These are phyloP conservation scores for Pachyramphus minor DNA, from an alignment of 2,113 vertebrate species.

Conservation along the genomic window DNA sequence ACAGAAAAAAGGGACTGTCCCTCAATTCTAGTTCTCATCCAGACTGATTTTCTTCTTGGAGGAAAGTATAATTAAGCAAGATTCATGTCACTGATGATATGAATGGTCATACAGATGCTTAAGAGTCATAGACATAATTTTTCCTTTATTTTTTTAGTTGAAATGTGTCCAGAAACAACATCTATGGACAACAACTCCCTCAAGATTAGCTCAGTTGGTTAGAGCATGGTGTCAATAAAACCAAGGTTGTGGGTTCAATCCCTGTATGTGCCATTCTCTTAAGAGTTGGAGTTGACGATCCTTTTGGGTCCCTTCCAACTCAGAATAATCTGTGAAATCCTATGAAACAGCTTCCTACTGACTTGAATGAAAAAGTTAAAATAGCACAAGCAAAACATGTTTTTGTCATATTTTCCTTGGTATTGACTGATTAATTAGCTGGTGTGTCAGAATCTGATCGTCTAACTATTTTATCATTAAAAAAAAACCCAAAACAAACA, in stretches of 20 bases:
- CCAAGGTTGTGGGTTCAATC: neutral
- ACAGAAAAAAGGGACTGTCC: neutral
- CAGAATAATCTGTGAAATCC: neutral
- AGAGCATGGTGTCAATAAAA: too few species aligned
- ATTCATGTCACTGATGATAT: neutral
- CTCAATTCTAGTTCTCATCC: neutral
- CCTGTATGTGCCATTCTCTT: neutral
- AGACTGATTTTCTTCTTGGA: neutral
- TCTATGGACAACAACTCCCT: neutral
- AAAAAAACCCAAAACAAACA: neutral
- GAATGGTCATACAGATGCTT: neutral
- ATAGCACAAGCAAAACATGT: neutral
- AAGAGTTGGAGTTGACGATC: neutral
- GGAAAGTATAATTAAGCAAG: neutral
- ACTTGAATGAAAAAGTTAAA: neutral
- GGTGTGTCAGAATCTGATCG: neutral
- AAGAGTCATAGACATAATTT: neutral
- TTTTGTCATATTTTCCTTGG: neutral
- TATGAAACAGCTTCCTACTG: neutral
- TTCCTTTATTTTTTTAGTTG: neutral
- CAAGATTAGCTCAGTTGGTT: neutral
- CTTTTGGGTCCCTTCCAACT: neutral
- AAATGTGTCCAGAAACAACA: neutral
- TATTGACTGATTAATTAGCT: neutral
- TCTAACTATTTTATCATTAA: neutral